phyloP scores from a whole-genome alignment of 2,797 vertebrate species.

The Typhlichthys subterraneus region DNA sequence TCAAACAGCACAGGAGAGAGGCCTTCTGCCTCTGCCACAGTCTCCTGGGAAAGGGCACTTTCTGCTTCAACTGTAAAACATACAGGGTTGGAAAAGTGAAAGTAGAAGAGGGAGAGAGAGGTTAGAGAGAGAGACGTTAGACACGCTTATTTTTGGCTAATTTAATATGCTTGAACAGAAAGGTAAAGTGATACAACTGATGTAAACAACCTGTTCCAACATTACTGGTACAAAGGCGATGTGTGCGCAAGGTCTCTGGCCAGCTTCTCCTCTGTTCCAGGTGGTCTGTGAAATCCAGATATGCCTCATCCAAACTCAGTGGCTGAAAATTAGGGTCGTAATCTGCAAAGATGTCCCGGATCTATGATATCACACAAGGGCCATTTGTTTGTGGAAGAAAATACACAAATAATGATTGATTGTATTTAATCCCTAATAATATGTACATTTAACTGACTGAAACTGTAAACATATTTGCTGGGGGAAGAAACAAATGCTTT shows the following conservation, averaged over 20 bases:
- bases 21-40: slow-evolving; percentile 37
- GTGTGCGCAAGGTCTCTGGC: slow-evolving; percentile 84
- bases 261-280: slow-evolving; percentile 85
- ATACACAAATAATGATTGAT: too few relatives aligned
- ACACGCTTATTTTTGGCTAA: too few relatives aligned
- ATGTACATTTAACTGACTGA: too few relatives aligned
- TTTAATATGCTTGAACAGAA: too few relatives aligned
- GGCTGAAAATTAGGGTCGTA: slow-evolving; percentile 93
- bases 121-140: neutral
- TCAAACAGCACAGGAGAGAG: slow-evolving; percentile 90
- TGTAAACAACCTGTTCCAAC: slow-evolving; percentile 43
- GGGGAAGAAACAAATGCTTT: too few relatives aligned
- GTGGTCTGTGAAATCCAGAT: slow-evolving; percentile 93
- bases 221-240: slow-evolving; percentile 55
- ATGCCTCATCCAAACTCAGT: slow-evolving; percentile 96
- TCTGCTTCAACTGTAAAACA: slow-evolving; percentile 47
- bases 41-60: slow-evolving; percentile 11
- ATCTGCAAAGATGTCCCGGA: slow-evolving; percentile 88
- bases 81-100: slow-evolving; percentile 1
- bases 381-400: slow-evolving; percentile 9
- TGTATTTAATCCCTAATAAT: too few relatives aligned
- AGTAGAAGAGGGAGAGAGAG: neutral
- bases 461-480: too few relatives aligned
- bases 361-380: slow-evolving; percentile 70
- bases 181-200: too few relatives aligned